Evolutionary conservation across 2,113 vertebrate genomes (phyloP).

Genomic region (Actenoides hombroni): DNA sequence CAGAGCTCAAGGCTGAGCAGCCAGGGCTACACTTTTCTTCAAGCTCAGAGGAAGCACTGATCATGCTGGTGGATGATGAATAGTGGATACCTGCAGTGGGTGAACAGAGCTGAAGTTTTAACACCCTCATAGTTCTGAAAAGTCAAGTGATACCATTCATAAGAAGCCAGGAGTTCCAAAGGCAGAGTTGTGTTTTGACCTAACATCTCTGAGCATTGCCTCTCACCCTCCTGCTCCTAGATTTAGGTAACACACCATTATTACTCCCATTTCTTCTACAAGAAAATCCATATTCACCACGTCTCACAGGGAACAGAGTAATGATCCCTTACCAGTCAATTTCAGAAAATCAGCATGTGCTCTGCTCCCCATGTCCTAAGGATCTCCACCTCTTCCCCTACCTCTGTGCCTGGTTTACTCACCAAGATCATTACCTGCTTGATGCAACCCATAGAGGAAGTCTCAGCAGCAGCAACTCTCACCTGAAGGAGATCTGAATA

Average conservation of each 20-base stretch:
- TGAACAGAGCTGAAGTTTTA: neutral
- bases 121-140: neutral
- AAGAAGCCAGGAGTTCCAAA: neutral
- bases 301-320: neutral
- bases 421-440: neutral
- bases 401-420: neutral
- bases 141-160: neutral
- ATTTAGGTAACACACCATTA: neutral
- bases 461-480: neutral
- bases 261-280: neutral
- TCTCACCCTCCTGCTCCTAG: neutral
- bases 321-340: neutral
- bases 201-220: neutral
- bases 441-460: neutral
- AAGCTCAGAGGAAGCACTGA: neutral
- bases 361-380: neutral
- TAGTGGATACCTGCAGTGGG: fast-evolving
- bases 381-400: neutral
- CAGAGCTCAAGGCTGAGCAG: neutral
- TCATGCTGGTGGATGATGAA: neutral
- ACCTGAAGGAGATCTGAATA: neutral
- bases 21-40: neutral
- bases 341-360: neutral
- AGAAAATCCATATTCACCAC: neutral
- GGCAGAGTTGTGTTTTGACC: neutral